A percentile compares a stretch with the other conserved stretches of the same genome.
These are phyloP conservation scores for Poicephalus gulielmi DNA, from an alignment of 2,113 vertebrate species.

Conservation along the genomic window DNA sequence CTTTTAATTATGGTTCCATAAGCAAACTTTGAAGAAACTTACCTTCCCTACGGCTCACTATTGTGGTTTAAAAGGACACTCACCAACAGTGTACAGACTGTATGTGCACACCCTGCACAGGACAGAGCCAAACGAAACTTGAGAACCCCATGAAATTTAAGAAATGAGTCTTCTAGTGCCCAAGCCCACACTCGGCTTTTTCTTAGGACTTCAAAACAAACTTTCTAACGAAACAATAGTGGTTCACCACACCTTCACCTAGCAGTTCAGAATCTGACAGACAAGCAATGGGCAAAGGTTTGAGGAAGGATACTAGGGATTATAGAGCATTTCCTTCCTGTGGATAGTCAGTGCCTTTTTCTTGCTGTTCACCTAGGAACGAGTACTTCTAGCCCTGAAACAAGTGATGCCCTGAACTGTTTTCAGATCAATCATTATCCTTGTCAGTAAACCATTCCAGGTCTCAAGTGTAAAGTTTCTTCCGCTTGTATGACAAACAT, in stretches of 20 bases:
- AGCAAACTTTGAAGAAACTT: background rate
- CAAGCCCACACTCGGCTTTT: background rate
- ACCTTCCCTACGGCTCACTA: background rate
- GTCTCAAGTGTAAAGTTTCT: background rate
- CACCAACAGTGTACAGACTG: fast-evolving
- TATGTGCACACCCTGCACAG: background rate
- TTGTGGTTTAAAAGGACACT: background rate
- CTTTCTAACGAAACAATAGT: background rate
- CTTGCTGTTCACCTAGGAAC: background rate
- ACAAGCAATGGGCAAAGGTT: background rate
- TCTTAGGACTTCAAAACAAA: background rate
- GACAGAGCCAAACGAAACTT: background rate
- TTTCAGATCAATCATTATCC: background rate
- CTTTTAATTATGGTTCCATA: background rate
- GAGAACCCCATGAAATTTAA: background rate
- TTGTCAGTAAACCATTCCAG: background rate
- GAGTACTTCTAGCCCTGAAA: background rate
- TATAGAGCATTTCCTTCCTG: background rate
- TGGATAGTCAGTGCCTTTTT: background rate
- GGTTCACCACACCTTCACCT: background rate
- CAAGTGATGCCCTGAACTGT: background rate
- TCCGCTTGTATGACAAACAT: background rate
- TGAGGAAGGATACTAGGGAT: background rate
- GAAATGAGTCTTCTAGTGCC: background rate
- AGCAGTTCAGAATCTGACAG: background rate